These are phyloP conservation scores for Ommatoiulus sabulosus DNA, from an alignment of 2,888 invertebrate species.

Conservation along the genomic window DNA sequence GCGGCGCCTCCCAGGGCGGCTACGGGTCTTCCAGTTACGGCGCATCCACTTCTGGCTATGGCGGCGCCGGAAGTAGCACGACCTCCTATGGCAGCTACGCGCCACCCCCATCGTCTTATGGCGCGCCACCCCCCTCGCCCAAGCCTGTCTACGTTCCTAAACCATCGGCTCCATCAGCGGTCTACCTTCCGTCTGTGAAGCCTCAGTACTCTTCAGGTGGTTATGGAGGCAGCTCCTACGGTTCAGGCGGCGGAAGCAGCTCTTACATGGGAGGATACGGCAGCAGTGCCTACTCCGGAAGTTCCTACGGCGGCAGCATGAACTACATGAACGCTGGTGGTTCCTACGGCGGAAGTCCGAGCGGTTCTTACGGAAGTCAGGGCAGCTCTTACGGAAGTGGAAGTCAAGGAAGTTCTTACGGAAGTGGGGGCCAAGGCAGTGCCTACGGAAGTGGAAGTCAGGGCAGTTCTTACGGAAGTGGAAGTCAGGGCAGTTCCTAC, in stretches of 20 bases:
- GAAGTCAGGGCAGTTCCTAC: slow-evolving; percentile 45
- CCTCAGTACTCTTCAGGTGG: slow-evolving; percentile 51
- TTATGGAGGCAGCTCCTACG: slow-evolving; percentile 45
- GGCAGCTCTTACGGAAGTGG: slow-evolving; percentile 54
- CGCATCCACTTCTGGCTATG: slow-evolving; percentile 46
- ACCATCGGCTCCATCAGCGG: slow-evolving; percentile 56
- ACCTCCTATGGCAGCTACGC: slow-evolving; percentile 57
- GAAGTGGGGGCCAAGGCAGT: slow-evolving; percentile 20
- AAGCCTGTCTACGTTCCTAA: slow-evolving; percentile 57
- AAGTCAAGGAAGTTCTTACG: slow-evolving; percentile 50
- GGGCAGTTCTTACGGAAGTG: slow-evolving; percentile 53
- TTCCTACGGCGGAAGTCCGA: slow-evolving; percentile 49
- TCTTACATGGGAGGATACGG: neutral
- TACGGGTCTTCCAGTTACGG: slow-evolving; percentile 55
- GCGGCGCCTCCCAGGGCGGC: neutral
- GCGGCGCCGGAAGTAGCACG: slow-evolving; percentile 52
- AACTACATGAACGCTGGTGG: slow-evolving; percentile 29
- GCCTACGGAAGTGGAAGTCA: neutral
- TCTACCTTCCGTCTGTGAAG: slow-evolving; percentile 55
- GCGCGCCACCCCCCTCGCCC: slow-evolving; percentile 47
- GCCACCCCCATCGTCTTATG: slow-evolving; percentile 59
- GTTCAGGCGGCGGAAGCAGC: slow-evolving; percentile 9
- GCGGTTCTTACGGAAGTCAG: neutral
- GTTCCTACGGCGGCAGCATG: slow-evolving; percentile 19
- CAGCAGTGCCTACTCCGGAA: slow-evolving; percentile 56